Base-by-base conservation (phyloP, 1,140 invertebrate genomes). In the Drosophila teissieri region DNA sequence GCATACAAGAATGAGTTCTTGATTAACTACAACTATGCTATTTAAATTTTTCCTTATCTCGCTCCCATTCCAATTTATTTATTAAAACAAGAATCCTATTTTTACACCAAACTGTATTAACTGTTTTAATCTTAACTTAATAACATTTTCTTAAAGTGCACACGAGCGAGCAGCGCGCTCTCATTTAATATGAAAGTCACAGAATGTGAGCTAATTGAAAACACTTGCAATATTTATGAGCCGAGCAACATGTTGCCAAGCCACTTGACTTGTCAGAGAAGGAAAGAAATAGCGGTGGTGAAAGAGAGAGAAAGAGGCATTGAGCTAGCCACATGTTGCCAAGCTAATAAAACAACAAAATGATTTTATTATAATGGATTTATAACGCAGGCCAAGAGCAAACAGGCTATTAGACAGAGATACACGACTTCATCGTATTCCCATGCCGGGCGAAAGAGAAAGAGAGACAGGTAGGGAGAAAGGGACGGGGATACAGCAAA, bases 301-400 rank as follows among this genome's bases (percentile, higher is more conserved):
- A 17, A 11, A 17, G n/a, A 22, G 12, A 7, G 34, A 27, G 46
- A 17, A 11, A 12, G n/a, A 22, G 12, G 0, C 4, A 22, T 15
- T 19, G 31, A 34, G 54, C 63, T 67, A n/a, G 80, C 89, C 86
- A 78, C 89, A 91, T 91, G 89, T 90, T 80, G 90, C 84, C 68
- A 57, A 84, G 79, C 79, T 81, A 86, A 91, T 91, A 91, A 91
- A 91, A 91, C 84, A 88, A 90, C 82, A 80, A 84, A 80, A 86
- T 91, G 80, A 91, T 88, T 88, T 89, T 90, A 91, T 91, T 91
- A 91, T 91, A 91, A 91, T 91, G 84, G 90, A 91, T 91, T 91
- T 86, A 88, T 86, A 86, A 86, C 83, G 79, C 83, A 81, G 79
- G 83, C 78, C 82, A 81, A 90, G 67, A 84, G 83, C 79, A 88